These are phyloP conservation scores for Cephus rjabovi DNA, from an alignment of 2,888 invertebrate genomes.

Conservation along the genomic window DNA sequence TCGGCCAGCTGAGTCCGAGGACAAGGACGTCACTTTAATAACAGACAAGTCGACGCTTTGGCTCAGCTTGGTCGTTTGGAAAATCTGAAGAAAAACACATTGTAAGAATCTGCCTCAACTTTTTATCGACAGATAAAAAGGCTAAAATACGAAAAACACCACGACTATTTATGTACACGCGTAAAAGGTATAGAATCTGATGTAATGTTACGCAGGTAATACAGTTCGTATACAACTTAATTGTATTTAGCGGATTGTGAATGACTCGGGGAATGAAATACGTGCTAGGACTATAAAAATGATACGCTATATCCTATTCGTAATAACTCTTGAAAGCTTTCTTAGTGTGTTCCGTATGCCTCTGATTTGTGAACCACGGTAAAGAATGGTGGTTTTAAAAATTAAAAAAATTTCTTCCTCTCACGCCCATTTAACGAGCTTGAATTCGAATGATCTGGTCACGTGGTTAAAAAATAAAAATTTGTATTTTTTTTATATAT, in stretches of 20 bases:
- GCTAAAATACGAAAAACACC: not conserved
- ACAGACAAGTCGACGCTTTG: no score
- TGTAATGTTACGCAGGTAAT: slow-evolving; percentile 14
- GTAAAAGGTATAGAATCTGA: not conserved
- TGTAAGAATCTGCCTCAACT: no score
- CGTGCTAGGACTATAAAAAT: slow-evolving; percentile 29
- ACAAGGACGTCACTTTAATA: no score
- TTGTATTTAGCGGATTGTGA: slow-evolving; percentile 29
- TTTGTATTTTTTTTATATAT: not conserved
- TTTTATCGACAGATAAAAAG: no score
- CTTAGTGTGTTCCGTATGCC: not conserved
- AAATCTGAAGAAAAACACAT: no score
- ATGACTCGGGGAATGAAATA: slow-evolving; percentile 32
- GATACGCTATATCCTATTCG: not conserved
- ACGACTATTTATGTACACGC: not conserved
- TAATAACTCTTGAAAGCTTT: not conserved
- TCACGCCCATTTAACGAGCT: no score
- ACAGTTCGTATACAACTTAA: slow-evolving; percentile 29
- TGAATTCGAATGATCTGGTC: no score
- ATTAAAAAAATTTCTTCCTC: no score
- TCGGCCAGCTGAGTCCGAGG: no score
- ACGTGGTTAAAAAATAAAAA: no score
- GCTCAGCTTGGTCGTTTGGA: no score
- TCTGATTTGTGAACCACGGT: not conserved
- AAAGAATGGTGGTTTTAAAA: not conserved